These are phyloP conservation scores for Camelus dromedarius DNA, from an alignment of 2,113 vertebrate genomes.

Conservation along the genomic window DNA sequence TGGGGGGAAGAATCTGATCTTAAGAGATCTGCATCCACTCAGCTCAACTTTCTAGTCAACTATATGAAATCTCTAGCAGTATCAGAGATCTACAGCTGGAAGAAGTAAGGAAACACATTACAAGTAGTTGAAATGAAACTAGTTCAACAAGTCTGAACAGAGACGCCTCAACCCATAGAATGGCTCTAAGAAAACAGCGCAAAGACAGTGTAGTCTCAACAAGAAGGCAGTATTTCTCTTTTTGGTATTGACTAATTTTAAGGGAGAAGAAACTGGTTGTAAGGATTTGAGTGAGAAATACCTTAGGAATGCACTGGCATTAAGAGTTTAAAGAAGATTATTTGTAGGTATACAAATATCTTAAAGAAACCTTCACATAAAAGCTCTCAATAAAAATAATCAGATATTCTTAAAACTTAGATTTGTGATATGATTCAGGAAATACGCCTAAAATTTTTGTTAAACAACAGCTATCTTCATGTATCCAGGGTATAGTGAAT, in stretches of 20 bases:
- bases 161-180: constrained; percentile 68
- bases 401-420: constrained; percentile 24
- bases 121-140: constrained; percentile 78
- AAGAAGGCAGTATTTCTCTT: constrained; percentile 51
- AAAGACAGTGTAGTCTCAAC: constrained; percentile 63
- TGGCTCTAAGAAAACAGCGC: constrained; percentile 60
- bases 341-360: not conserved
- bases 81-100: constrained; percentile 45
- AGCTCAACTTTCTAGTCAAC: constrained; percentile 62
- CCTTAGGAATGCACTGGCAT: constrained; percentile 56
- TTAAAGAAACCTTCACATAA: constrained; percentile 49
- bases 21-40: constrained; percentile 27
- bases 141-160: constrained; percentile 81
- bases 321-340: constrained; percentile 69
- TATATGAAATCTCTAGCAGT: constrained; percentile 61
- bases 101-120: constrained; percentile 80
- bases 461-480: not conserved
- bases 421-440: constrained; percentile 19
- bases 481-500: not conserved
- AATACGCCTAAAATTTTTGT: not conserved
- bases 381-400: constrained; percentile 26
- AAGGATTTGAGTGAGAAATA: constrained; percentile 58
- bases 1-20: not conserved
- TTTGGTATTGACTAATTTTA: constrained; percentile 58
- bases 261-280: constrained; percentile 60